Conservation (phyloP, 2,888 invertebrate genomes). For the Andrena marginata region DNA sequence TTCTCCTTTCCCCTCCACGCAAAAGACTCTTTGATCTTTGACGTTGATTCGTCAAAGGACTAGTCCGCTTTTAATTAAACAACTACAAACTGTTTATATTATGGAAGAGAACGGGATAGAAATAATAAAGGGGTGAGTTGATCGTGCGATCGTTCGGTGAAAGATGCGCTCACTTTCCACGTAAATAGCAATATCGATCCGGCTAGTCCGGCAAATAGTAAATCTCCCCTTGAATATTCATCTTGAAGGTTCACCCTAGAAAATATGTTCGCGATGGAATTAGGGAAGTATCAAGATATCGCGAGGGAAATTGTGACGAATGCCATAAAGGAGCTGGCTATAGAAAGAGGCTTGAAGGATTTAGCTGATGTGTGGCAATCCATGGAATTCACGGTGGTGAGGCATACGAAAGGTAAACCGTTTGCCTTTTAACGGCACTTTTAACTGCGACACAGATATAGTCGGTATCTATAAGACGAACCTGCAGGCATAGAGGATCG, state of each 20-base stretch:
- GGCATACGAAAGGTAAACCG: slow-evolving; percentile 88
- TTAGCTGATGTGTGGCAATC: slow-evolving; percentile 91
- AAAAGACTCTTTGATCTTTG: background rate
- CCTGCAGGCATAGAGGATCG: slow-evolving; percentile 89
- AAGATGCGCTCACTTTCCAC: no score
- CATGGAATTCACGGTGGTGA: slow-evolving; percentile 88
- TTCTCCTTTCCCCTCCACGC: background rate
- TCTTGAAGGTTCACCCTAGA: slow-evolving; percentile 92
- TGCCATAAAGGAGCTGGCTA: slow-evolving; percentile 95
- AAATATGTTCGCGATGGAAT: slow-evolving; percentile 97
- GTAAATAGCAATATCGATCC: background rate
- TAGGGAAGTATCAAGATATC: slow-evolving; percentile 93
- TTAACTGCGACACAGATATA: background rate
- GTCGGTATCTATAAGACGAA: background rate
- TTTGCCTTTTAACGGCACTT: background rate
- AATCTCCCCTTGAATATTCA: background rate
- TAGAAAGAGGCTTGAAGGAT: slow-evolving; percentile 94
- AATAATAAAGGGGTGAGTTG: slow-evolving; percentile 46
- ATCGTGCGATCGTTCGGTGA: background rate
- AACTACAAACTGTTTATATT: background rate
- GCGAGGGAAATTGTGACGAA: slow-evolving; percentile 95
- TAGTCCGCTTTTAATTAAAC: background rate
- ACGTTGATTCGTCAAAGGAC: background rate
- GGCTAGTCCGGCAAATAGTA: background rate
- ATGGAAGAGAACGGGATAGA: slow-evolving; percentile 39